Evolutionary conservation across 1,140 invertebrate species (phyloP).

Genomic region (Trigoniulus corallinus): DNA sequence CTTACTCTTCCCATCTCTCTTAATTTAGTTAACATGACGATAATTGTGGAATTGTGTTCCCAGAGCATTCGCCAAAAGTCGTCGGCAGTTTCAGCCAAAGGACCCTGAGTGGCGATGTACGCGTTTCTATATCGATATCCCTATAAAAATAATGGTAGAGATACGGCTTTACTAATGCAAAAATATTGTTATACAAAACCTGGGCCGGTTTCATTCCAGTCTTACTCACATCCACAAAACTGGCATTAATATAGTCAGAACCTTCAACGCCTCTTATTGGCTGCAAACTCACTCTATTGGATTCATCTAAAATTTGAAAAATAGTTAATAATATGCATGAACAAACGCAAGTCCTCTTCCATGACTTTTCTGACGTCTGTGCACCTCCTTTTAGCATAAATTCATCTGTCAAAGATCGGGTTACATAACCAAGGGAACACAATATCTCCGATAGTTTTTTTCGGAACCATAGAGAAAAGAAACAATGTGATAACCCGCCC

Average conservation of each 20-base stretch:
- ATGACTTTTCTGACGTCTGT: too few relatives aligned
- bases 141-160: too few relatives aligned
- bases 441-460: too few relatives aligned
- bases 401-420: too few relatives aligned
- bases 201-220: neutral
- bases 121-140: constrained; percentile 58
- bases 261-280: constrained; percentile 83
- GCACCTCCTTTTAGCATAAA: too few relatives aligned
- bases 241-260: constrained; percentile 98
- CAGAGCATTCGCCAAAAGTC: constrained; percentile 99
- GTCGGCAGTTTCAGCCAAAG: constrained; percentile 83
- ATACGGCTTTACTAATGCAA: constrained; percentile 6
- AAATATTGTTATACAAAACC: neutral
- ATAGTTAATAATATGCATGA: neutral
- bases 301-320: constrained; percentile 39
- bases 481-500: too few relatives aligned
- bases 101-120: constrained; percentile 97
- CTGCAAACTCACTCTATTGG: constrained; percentile 80
- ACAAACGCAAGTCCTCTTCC: too few relatives aligned
- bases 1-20: constrained; percentile 90
- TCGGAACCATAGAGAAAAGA: too few relatives aligned
- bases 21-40: constrained; percentile 95
- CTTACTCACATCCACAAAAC: constrained; percentile 71
- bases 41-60: constrained; percentile 98
- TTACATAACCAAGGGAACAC: too few relatives aligned